Percentiles rank a stretch among this genome's conserved stretches.
These are phyloP conservation scores for Leptobrachium leishanense DNA, from an alignment of 2,113 vertebrate species.

Conservation along the genomic window DNA sequence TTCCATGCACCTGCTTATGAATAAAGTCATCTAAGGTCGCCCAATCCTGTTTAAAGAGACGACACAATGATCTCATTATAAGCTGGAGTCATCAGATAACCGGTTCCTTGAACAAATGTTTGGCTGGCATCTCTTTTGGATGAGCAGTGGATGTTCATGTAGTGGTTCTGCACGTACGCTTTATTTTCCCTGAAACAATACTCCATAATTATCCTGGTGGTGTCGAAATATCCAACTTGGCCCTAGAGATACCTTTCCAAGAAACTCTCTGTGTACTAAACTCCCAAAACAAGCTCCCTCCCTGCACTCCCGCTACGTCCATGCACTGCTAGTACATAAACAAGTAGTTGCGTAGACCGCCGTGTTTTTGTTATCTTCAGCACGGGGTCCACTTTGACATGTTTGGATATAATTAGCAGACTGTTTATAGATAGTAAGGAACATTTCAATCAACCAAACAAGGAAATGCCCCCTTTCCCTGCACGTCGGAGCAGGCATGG, in stretches of 20 bases:
- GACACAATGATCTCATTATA: background rate
- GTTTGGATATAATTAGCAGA: background rate
- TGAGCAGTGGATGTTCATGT: background rate
- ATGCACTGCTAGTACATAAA: background rate
- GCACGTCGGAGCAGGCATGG: background rate
- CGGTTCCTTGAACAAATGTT: background rate
- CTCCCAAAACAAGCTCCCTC: background rate
- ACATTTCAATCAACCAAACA: slow-evolving; percentile 1
- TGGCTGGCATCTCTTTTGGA: background rate
- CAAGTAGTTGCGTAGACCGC: background rate
- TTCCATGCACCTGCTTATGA: background rate
- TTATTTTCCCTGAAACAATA: background rate
- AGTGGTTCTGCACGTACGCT: background rate
- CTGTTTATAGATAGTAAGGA: background rate
- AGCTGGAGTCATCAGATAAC: background rate
- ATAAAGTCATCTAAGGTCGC: too few relatives aligned
- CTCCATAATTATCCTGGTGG: too few relatives aligned
- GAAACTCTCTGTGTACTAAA: background rate
- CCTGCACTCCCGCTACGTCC: background rate
- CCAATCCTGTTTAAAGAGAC: background rate
- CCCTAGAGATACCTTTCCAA: background rate
- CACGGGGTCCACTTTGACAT: background rate
- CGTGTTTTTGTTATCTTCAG: background rate
- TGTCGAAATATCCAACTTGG: background rate
- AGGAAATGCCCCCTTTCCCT: background rate